These are phyloP conservation scores for Sceloporus undulatus DNA, from an alignment of 2,113 vertebrate genomes.

Conservation along the genomic window DNA sequence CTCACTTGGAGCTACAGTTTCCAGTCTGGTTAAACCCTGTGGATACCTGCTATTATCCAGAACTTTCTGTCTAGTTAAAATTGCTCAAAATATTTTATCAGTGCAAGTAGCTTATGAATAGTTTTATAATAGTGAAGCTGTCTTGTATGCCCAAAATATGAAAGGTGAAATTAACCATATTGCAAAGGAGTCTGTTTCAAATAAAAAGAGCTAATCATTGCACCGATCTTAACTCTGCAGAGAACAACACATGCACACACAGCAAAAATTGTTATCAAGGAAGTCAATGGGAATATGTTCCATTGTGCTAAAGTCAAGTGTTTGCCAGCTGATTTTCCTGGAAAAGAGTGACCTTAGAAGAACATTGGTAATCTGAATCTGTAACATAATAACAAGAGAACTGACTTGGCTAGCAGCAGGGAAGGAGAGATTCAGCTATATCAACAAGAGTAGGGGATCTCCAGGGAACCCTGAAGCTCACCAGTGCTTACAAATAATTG, in stretches of 20 bases:
- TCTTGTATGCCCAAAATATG: not conserved
- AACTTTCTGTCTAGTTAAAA: constrained; percentile 42
- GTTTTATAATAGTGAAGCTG: not conserved
- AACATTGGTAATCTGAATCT: constrained; percentile 1
- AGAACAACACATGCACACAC: constrained; percentile 5
- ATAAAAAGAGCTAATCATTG: not conserved
- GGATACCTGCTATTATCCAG: not conserved
- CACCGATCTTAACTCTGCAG: not conserved
- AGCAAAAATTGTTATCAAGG: not conserved
- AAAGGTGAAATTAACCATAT: not conserved
- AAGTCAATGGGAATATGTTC: constrained; percentile 32
- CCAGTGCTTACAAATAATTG: not conserved
- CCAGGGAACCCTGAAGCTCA: constrained; percentile 7
- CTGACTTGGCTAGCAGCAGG: not conserved
- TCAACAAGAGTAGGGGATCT: not conserved
- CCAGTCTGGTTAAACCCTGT: not conserved
- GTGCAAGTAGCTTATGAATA: constrained; percentile 58
- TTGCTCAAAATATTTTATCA: constrained; percentile 31
- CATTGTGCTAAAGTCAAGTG: not conserved
- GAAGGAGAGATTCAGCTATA: not conserved
- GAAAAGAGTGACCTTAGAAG: not conserved
- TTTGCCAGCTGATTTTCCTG: not conserved
- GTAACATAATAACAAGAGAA: not conserved
- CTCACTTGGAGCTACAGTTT: not conserved
- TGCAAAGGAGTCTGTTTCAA: not conserved